These are phyloP conservation scores for Trissolcus basalis DNA, from an alignment of 1,140 invertebrate species.

Conservation along the genomic window DNA sequence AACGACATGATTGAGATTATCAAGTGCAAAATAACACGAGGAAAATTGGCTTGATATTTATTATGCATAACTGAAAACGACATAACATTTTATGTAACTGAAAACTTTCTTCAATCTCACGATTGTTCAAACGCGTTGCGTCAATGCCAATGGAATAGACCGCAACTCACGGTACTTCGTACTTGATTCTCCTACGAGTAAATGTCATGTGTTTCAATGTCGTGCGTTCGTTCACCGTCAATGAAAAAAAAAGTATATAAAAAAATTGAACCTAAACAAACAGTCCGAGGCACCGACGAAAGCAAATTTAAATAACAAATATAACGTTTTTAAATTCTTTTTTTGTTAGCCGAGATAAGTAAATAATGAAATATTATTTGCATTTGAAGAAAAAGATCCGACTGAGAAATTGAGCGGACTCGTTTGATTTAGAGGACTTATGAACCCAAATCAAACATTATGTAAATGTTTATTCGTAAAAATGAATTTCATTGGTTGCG, in stretches of 20 bases:
- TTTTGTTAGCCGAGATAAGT: too few relatives aligned
- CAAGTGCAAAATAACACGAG: background rate
- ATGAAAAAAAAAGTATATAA: slow-evolving; percentile 17
- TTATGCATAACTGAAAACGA: slow-evolving; percentile 14
- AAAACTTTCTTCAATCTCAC: slow-evolving; percentile 49
- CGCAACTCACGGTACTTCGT: slow-evolving; percentile 51
- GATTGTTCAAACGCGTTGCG: slow-evolving; percentile 62
- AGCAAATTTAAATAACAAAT: too few relatives aligned
- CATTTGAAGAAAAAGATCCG: too few relatives aligned
- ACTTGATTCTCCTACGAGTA: slow-evolving; percentile 55
- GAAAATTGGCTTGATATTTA: slow-evolving; percentile 1
- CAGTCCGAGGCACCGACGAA: too few relatives aligned
- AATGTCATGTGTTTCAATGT: slow-evolving; percentile 60
- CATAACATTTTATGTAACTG: slow-evolving; percentile 19
- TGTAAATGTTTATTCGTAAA: slow-evolving; percentile 39
- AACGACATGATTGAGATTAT: background rate
- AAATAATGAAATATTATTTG: too few relatives aligned
- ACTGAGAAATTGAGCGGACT: too few relatives aligned
- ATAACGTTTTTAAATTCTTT: too few relatives aligned
- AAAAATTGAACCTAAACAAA: too few relatives aligned
- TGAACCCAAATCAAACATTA: slow-evolving; percentile 30
- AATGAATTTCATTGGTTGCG: slow-evolving; percentile 39
- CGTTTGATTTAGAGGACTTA: background rate
- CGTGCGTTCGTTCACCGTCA: slow-evolving; percentile 54
- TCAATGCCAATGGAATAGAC: slow-evolving; percentile 62